phyloP scores from a whole-genome alignment of 2,797 vertebrate genomes.

The Pipistrellus pygmaeus region DNA sequence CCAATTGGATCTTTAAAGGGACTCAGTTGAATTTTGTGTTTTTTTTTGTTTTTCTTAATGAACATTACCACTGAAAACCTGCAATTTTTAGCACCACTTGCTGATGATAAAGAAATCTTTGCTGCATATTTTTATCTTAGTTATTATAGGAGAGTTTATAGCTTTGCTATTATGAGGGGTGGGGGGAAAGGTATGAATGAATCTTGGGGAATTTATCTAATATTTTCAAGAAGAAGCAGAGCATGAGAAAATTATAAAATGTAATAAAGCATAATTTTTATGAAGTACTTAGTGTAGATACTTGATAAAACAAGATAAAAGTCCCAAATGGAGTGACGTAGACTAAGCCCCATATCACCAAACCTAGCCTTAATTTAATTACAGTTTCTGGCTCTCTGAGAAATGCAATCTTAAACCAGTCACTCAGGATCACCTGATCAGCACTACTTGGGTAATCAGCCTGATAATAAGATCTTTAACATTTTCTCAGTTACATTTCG shows the following conservation, averaged over 20 bases:
- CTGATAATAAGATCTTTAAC: not conserved
- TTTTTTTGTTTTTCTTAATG: not conserved
- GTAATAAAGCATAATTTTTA: slow-evolving; percentile 14
- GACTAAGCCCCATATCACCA: not conserved
- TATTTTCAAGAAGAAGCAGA: not conserved
- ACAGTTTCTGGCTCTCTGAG: not conserved
- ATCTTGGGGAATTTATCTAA: not conserved
- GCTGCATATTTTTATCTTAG: not conserved
- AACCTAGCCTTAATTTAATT: not conserved
- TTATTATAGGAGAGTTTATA: not conserved
- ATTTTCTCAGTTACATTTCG: not conserved
- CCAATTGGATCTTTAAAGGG: not conserved
- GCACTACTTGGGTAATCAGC: not conserved
- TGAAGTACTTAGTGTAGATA: not conserved
- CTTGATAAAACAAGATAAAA: not conserved
- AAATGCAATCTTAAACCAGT: not conserved
- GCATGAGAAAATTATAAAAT: slow-evolving; percentile 13
- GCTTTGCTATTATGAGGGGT: not conserved
- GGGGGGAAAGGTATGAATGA: not conserved
- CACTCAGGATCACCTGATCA: not conserved
- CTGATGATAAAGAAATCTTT: not conserved
- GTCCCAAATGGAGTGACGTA: not conserved
- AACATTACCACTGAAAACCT: not conserved
- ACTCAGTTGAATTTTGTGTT: not conserved
- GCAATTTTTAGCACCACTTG: not conserved